A percentile compares a stretch with the other conserved stretches of the same genome.
Conservation (phyloP, 2,888 invertebrate genomes). For the Hirudinaria manillensis region DNA sequence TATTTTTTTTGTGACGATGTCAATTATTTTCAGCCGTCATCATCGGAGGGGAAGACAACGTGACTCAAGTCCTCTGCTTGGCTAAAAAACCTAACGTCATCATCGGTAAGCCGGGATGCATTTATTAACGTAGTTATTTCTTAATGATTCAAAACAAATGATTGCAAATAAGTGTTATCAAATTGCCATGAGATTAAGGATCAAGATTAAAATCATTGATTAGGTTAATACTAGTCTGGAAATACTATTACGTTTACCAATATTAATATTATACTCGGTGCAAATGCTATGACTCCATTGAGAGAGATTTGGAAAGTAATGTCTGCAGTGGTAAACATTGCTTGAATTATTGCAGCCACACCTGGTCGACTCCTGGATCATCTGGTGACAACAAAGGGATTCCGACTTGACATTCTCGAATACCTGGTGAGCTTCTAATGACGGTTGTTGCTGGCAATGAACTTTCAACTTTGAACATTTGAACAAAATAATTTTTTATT, state of each 20-base stretch:
- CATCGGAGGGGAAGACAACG: conserved; percentile 98
- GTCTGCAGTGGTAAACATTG: neutral
- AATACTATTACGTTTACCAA: too few species aligned
- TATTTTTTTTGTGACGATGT: conserved; percentile 10
- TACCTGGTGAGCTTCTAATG: conserved; percentile 63
- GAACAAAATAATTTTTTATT: too few species aligned
- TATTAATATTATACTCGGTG: too few species aligned
- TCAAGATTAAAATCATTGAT: too few species aligned
- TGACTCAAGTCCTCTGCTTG: conserved; percentile 79
- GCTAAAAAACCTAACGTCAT: conserved; percentile 95
- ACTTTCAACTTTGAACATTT: neutral
- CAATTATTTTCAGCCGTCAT: conserved; percentile 67
- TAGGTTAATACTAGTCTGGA: too few species aligned
- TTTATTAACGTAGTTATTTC: neutral
- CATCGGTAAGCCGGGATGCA: conserved; percentile 61
- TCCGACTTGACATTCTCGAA: conserved; percentile 79
- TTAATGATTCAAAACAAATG: neutral
- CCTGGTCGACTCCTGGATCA: conserved; percentile 92
- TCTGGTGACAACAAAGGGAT: conserved; percentile 94
- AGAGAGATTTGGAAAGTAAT: too few species aligned
- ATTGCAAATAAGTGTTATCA: too few species aligned
- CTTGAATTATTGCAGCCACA: conserved; percentile 62
- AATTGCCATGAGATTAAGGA: neutral
- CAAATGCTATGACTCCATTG: neutral
- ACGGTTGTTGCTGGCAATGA: neutral